Evolutionary conservation across 1,140 invertebrate genomes (phyloP).

Genomic region (Lordiphosa mommai): DNA sequence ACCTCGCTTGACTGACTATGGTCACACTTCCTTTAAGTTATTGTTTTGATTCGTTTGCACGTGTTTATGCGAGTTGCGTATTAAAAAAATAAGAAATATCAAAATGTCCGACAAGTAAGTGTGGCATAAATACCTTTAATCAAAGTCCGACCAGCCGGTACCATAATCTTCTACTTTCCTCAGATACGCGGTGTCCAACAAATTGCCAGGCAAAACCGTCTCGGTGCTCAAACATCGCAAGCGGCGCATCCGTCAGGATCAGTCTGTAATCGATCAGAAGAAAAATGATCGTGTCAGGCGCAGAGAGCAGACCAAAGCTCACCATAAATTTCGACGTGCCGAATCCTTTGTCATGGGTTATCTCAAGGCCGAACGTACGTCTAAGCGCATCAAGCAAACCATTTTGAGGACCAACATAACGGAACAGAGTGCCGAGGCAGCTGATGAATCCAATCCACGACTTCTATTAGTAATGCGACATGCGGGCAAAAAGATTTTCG

Average conservation of each 20-base stretch:
- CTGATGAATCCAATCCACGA: slow-evolving; percentile 54
- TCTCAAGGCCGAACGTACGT: slow-evolving; percentile 70
- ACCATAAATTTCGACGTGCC: slow-evolving; percentile 71
- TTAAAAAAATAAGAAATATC: slow-evolving; percentile 9
- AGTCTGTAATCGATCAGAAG: slow-evolving; percentile 64
- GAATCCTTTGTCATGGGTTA: slow-evolving; percentile 77
- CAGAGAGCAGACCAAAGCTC: slow-evolving; percentile 22
- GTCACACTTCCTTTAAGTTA: slow-evolving; percentile 34
- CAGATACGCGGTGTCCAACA: slow-evolving; percentile 78
- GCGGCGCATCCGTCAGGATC: slow-evolving; percentile 67
- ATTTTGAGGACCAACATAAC: slow-evolving; percentile 60
- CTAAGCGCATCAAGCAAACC: slow-evolving; percentile 65
- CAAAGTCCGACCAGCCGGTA: neutral
- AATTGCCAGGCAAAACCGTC: slow-evolving; percentile 77
- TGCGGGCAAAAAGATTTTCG: slow-evolving; percentile 72
- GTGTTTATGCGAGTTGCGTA: slow-evolving; percentile 30
- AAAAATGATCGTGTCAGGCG: slow-evolving; percentile 52
- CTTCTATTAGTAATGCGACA: slow-evolving; percentile 73
- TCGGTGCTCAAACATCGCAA: slow-evolving; percentile 74
- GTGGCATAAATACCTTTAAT: no score
- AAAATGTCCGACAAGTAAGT: slow-evolving; percentile 72
- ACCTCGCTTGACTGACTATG: neutral
- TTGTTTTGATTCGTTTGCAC: slow-evolving; percentile 63
- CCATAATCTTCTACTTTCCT: neutral
- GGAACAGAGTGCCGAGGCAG: slow-evolving; percentile 42